Conservation (phyloP, 1,140 invertebrate species). For the Scaptomyza graminum region DNA sequence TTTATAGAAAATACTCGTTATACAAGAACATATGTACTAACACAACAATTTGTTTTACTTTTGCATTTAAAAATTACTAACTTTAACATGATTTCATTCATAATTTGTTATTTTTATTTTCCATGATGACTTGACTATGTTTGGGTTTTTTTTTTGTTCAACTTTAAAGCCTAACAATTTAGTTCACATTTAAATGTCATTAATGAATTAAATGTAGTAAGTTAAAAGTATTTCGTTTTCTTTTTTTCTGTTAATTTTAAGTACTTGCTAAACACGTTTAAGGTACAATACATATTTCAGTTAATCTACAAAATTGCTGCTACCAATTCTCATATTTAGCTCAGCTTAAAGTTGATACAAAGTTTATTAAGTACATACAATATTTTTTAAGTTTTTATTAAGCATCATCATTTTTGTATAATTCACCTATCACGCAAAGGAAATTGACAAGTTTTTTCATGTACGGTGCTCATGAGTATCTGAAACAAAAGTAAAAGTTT, state of each 20-base stretch:
- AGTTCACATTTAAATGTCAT: constrained; percentile 67
- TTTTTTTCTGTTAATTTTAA: constrained; percentile 51
- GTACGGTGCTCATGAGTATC: constrained; percentile 84
- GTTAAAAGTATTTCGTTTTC: constrained; percentile 75
- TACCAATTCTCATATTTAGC: constrained; percentile 72
- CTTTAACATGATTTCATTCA: constrained; percentile 58
- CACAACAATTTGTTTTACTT: constrained; percentile 52
- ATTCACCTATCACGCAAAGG: constrained; percentile 84
- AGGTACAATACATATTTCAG: constrained; percentile 80
- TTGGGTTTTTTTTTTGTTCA: constrained; percentile 52
- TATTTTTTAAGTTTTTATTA: constrained; percentile 51
- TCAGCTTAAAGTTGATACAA: constrained; percentile 82
- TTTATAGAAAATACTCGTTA: constrained; percentile 50
- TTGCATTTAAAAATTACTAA: constrained; percentile 70
- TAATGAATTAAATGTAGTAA: constrained; percentile 34
- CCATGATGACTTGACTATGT: constrained; percentile 35
- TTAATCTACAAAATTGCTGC: constrained; percentile 81
- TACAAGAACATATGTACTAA: constrained; percentile 57
- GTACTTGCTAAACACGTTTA: constrained; percentile 73
- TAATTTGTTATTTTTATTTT: constrained; percentile 21
- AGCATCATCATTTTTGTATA: constrained; percentile 69
- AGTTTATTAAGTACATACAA: constrained; percentile 68
- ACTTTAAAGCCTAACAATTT: constrained; percentile 77
- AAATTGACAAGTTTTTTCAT: constrained; percentile 84
- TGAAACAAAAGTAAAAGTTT: constrained; percentile 80